phyloP scores from a whole-genome alignment of 2,888 invertebrate species.

The Parnassius smintheus region DNA sequence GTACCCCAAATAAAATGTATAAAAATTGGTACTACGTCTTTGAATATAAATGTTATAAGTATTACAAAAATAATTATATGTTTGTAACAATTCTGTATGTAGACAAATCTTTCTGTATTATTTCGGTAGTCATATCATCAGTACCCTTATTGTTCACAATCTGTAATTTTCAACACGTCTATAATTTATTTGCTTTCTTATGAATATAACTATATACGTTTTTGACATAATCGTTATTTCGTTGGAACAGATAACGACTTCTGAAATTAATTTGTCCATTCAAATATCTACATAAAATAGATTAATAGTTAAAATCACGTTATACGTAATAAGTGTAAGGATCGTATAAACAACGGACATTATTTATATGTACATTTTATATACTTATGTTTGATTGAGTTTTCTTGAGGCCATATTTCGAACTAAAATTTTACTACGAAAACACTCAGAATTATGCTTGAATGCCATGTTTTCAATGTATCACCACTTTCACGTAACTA shows the following conservation, averaged over 20 bases:
- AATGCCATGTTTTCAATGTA: conserved; percentile 1
- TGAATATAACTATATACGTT: conserved; percentile 46
- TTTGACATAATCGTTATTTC: conserved; percentile 37
- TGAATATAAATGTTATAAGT: background rate
- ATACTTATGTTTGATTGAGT: conserved; percentile 18
- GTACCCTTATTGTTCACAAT: conserved; percentile 42
- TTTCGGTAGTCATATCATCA: conserved; percentile 38
- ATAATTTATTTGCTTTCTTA: conserved; percentile 37
- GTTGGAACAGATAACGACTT: conserved; percentile 29
- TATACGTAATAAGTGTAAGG: conserved; percentile 7
- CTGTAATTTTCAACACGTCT: conserved; percentile 43
- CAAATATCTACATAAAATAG: conserved; percentile 7
- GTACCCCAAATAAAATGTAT: conserved; percentile 42
- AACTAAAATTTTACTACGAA: conserved; percentile 21
- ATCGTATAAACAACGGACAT: conserved; percentile 6
- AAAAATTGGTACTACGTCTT: conserved; percentile 41
- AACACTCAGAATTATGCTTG: conserved; percentile 7
- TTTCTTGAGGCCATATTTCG: conserved; percentile 25
- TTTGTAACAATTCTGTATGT: conserved; percentile 2
- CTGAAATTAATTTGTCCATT: conserved; percentile 9
- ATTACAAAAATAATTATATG: background rate
- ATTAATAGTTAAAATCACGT: conserved; percentile 9
- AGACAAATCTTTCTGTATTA: background rate
- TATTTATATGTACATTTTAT: too few species aligned
- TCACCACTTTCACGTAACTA: background rate